These are phyloP conservation scores for Myotis yumanensis DNA, from an alignment of 2,113 vertebrate genomes.

Conservation along the genomic window DNA sequence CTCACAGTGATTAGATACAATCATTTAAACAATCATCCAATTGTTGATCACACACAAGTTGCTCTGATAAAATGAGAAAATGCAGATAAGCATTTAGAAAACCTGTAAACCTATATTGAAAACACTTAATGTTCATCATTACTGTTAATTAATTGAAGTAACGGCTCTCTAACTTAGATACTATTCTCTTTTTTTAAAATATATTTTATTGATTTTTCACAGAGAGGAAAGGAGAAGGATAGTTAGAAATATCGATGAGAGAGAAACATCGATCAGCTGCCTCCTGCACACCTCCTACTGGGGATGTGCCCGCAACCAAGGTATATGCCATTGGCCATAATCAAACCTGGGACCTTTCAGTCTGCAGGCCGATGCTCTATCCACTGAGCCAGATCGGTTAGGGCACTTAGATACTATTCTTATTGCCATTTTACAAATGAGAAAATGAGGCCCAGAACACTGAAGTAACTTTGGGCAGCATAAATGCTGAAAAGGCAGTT, in stretches of 20 bases:
- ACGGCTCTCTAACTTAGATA: not conserved
- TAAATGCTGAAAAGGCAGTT: not conserved
- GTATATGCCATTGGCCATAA: too few relatives aligned
- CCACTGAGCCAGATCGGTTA: too few relatives aligned
- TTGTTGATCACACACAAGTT: not conserved
- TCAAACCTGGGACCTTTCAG: too few relatives aligned
- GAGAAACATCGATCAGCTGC: too few relatives aligned
- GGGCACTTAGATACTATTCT: not conserved
- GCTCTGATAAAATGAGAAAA: conserved; percentile 14
- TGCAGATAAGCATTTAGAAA: not conserved
- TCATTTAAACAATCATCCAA: conserved; percentile 7
- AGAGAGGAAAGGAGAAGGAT: too few relatives aligned
- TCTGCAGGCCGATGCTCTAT: too few relatives aligned
- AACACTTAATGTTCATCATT: not conserved
- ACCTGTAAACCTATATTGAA: not conserved
- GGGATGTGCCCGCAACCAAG: too few relatives aligned
- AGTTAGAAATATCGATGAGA: too few relatives aligned
- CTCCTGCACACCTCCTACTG: too few relatives aligned
- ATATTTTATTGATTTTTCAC: too few relatives aligned
- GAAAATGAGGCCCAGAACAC: not conserved
- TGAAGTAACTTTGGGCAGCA: not conserved
- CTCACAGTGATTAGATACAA: not conserved
- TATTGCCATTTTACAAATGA: not conserved
- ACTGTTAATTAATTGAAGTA: not conserved
- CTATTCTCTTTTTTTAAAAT: not conserved